These are phyloP conservation scores for Lycia hirtaria DNA, from an alignment of 2,888 invertebrate genomes.

Conservation along the genomic window DNA sequence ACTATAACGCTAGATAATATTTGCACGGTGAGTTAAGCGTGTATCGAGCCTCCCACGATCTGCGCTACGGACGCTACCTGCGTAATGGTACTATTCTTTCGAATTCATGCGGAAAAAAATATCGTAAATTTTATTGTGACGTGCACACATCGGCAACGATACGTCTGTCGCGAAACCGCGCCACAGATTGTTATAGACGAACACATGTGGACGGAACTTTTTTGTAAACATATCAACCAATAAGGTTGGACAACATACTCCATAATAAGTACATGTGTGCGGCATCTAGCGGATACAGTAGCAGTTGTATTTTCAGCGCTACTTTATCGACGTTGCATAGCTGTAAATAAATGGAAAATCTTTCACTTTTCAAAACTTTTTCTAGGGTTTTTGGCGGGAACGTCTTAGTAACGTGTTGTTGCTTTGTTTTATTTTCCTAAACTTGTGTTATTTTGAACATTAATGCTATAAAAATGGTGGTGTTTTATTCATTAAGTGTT, in stretches of 20 bases:
- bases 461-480: too few species aligned
- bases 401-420: too few species aligned
- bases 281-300: slow-evolving; percentile 54
- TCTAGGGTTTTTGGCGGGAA: background rate
- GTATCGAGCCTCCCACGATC: slow-evolving; percentile 16
- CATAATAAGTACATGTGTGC: slow-evolving; percentile 33
- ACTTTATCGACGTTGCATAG: slow-evolving; percentile 57
- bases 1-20: slow-evolving; percentile 47
- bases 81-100: slow-evolving; percentile 46
- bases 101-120: slow-evolving; percentile 49
- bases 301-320: slow-evolving; percentile 38
- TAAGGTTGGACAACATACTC: background rate
- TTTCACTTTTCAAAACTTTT: background rate
- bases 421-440: too few species aligned
- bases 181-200: slow-evolving; percentile 45
- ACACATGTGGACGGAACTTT: slow-evolving; percentile 39
- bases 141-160: slow-evolving; percentile 63
- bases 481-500: too few species aligned
- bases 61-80: slow-evolving; percentile 37
- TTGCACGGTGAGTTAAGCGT: slow-evolving; percentile 17
- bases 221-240: slow-evolving; percentile 35
- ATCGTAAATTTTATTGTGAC: slow-evolving; percentile 54
- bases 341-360: slow-evolving; percentile 3
- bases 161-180: slow-evolving; percentile 56
- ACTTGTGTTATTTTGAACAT: too few species aligned